Conservation (phyloP, 2,113 vertebrate genomes). For the Nestor notabilis region DNA sequence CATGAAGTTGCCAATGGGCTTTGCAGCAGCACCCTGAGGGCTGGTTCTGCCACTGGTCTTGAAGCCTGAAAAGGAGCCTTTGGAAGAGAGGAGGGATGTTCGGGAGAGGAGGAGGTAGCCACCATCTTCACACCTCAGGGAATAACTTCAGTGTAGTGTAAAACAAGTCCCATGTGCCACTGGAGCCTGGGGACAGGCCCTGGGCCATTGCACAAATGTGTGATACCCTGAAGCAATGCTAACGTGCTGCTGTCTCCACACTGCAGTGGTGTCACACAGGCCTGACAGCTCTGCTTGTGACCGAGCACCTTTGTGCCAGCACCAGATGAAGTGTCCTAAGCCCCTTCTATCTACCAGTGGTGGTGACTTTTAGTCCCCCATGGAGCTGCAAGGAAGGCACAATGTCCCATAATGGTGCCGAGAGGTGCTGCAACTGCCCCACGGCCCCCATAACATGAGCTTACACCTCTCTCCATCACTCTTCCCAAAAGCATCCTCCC, state of each 20-base stretch:
- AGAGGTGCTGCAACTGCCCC: not conserved
- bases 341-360: not conserved
- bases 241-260: not conserved
- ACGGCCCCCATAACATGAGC: not conserved
- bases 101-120: not conserved
- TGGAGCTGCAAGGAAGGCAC: not conserved
- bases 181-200: not conserved
- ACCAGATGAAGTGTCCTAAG: not conserved
- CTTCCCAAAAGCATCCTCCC: not conserved
- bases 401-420: not conserved
- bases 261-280: not conserved
- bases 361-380: not conserved
- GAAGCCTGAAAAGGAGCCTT: not conserved
- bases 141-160: not conserved
- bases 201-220: rapidly evolving
- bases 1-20: not conserved
- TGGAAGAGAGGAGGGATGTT: not conserved
- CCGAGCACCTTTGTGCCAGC: not conserved
- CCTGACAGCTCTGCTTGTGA: not conserved
- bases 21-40: not conserved
- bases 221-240: not conserved
- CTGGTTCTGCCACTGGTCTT: not conserved
- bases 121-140: not conserved
- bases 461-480: not conserved
- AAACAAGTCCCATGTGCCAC: not conserved